Conservation (phyloP, 2,888 invertebrate species). For the Eupsilia transversa region DNA sequence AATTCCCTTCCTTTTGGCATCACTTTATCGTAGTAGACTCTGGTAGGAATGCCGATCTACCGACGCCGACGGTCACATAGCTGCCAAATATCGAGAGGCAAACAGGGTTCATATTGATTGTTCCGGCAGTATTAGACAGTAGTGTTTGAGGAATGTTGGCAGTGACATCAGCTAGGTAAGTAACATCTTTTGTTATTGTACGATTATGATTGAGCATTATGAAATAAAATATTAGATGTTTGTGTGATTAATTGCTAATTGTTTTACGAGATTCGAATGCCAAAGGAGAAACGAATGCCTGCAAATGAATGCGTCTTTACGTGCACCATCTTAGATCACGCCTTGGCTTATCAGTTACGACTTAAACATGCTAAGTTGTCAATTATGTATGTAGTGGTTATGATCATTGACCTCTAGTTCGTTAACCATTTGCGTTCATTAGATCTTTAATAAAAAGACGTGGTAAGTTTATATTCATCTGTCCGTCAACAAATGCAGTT, state of each 20-base stretch:
- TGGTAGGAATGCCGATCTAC: constrained; percentile 39
- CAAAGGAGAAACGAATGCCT: constrained; percentile 31
- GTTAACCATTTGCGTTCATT: neutral
- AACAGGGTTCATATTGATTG: constrained; percentile 34
- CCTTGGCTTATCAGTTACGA: constrained; percentile 17
- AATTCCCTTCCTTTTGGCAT: constrained; percentile 59
- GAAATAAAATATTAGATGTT: constrained; percentile 37
- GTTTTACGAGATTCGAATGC: constrained; percentile 48
- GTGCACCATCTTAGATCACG: constrained; percentile 24
- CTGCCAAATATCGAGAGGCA: constrained; percentile 60
- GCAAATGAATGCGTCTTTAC: constrained; percentile 33
- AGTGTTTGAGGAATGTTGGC: constrained; percentile 49
- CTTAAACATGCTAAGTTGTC: constrained; percentile 17
- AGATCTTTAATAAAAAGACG: neutral
- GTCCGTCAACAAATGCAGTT: neutral
- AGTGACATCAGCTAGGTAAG: constrained; percentile 31
- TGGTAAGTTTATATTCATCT: neutral
- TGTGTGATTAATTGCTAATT: constrained; percentile 31
- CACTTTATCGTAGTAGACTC: constrained; percentile 21
- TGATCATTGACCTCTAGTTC: constrained; percentile 2
- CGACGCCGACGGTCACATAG: constrained; percentile 29
- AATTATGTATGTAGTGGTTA: neutral
- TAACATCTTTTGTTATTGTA: constrained; percentile 31
- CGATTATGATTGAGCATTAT: constrained; percentile 33
- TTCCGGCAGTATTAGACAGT: constrained; percentile 53